Percentiles rank a stretch among this genome's conserved stretches.
phyloP scores from a whole-genome alignment of 2,888 invertebrate species.

The Trichopoda pennipes region DNA sequence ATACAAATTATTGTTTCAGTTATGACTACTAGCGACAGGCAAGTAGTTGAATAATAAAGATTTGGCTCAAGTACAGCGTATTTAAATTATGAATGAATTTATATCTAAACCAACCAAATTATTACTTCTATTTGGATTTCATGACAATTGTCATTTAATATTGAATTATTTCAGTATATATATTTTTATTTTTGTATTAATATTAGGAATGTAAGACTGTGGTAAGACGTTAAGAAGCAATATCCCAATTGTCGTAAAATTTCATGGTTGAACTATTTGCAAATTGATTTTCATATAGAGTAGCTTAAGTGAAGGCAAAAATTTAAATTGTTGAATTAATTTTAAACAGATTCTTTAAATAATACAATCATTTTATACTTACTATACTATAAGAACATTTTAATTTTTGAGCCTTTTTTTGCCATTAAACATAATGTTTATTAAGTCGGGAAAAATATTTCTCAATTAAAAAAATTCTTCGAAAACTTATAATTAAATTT shows the following conservation, averaged over 20 bases:
- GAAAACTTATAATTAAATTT: no score
- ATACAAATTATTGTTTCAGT: not conserved
- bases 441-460: no score
- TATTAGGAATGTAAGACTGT: conserved; percentile 19
- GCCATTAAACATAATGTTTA: no score
- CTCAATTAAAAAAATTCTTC: no score
- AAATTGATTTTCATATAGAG: conserved; percentile 70
- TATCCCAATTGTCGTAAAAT: conserved; percentile 70
- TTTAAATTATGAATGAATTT: conserved; percentile 57
- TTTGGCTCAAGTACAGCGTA: conserved; percentile 1
- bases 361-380: not conserved
- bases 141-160: conserved; percentile 64
- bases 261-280: conserved; percentile 70
- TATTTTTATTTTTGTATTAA: conserved; percentile 12
- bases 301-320: conserved; percentile 56
- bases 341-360: not conserved
- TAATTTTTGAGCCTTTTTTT: no score
- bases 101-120: conserved; percentile 29
- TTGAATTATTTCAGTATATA: conserved; percentile 43
- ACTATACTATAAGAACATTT: no score
- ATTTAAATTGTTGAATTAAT: conserved; percentile 52
- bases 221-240: conserved; percentile 46
- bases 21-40: conserved; percentile 10
- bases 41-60: not conserved
- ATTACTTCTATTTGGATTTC: conserved; percentile 34